Evolutionary conservation across 2,888 invertebrate species (phyloP).

Genomic region (Abrostola tripartita): DNA sequence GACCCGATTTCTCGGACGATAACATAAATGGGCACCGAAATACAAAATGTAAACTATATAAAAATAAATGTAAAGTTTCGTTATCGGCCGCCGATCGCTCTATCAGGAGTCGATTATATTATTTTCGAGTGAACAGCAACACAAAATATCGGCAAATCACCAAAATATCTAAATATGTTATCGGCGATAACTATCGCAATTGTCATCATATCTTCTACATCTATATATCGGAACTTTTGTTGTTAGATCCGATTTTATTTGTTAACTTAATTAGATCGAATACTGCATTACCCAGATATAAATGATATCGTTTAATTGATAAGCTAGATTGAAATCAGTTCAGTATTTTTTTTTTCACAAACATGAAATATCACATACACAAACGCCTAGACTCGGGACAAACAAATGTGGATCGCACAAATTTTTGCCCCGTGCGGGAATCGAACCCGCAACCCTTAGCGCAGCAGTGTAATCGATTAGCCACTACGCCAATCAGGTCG

Average conservation of each 20-base stretch:
- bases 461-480: too few relatives aligned
- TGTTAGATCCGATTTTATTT: constrained; percentile 60
- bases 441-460: too few relatives aligned
- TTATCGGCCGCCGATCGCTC: constrained; percentile 32
- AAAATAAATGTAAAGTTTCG: constrained; percentile 45
- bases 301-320: constrained; percentile 37
- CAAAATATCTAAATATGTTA: constrained; percentile 39
- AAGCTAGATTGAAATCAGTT: constrained; percentile 41
- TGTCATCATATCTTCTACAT: constrained; percentile 62
- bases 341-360: too few relatives aligned
- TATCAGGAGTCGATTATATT: constrained; percentile 41
- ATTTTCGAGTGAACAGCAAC: constrained; percentile 20
- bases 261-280: constrained; percentile 69
- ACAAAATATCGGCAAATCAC: constrained; percentile 27
- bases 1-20: constrained; percentile 34
- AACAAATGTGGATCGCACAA: too few relatives aligned
- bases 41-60: constrained; percentile 44
- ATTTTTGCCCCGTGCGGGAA: too few relatives aligned
- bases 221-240: constrained; percentile 59
- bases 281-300: constrained; percentile 59
- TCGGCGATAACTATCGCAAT: constrained; percentile 43
- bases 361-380: too few relatives aligned
- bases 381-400: too few relatives aligned
- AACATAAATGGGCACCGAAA: constrained; percentile 46
- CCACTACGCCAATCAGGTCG: too few relatives aligned